Evolutionary conservation across 1,140 invertebrate species (phyloP), one percentile per base, ranked within the genome.

Genomic region (Nylanderia fulva): DNA sequence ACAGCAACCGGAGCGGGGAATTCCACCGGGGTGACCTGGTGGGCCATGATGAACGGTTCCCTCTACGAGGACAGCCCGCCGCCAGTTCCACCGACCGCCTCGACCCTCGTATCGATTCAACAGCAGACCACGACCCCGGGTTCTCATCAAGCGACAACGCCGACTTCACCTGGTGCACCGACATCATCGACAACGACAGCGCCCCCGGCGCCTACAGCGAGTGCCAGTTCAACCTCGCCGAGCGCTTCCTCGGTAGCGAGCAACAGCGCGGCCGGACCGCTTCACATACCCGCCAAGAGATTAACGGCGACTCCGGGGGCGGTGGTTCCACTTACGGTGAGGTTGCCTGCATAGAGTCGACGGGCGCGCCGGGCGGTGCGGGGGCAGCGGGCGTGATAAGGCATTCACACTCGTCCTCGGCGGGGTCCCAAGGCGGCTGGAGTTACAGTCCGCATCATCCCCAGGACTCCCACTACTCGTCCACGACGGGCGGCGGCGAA

Each of bases 221-320:
- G 96, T 74, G 96, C 96, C 45, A 96, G 96, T 86, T 97, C 96
- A 87, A 96, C 96, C 68, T 97, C 96, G 84, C 96, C 97, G 29
- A 94, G 94, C 90, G 96, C 96, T 84, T 97, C 96, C 18, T 96
- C 96, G 74, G 96, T 96, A 3, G 95, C 96, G 72, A 95, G 95
- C 92, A 96, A 96, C 93, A 96, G 96, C 86, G 90, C 95, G 88
- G 94, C 96, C 56, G 96, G 96, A 15, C 97, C 97, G 5, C 95
- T 98, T 1, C 97, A 98, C 95, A 98, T 98, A 94, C 97, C 97
- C 29, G 97, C 97, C 87, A 98, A 98, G 93, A 95, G 97, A 86
- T 93, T 96, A 84, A 95, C 95, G 13, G 95, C 96, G 29, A 94
- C 94, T 0, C 93, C 94, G 7, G 91, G 87, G 91, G 87, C 54